Evolutionary conservation across 2,888 invertebrate genomes (phyloP), one percentile per base, ranked within the genome.

Genomic region (Acleris emargana): DNA sequence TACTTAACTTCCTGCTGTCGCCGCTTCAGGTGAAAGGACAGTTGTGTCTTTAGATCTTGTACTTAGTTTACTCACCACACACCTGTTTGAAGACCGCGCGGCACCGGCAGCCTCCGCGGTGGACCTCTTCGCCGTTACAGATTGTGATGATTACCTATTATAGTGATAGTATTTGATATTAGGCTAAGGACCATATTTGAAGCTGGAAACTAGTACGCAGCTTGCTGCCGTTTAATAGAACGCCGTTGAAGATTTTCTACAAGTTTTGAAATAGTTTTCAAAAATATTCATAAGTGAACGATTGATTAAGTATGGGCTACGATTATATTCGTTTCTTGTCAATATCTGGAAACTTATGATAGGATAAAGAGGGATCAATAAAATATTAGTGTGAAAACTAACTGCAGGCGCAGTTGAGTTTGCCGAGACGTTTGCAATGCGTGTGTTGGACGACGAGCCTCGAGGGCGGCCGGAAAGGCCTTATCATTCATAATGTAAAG

Each of bases 311-410:
- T 79, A 79, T 75, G 74, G 75, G 72, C 70, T 79, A 79, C 77
- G 78, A 73, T 77, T 79, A 57, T 61, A 66, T 66, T 77, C 79
- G 76, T 72, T 75, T 78, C 73, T 76, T 81, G 76, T 81, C 80
- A 83, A 80, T 82, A 80, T 80, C 78, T 75, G 76, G 79, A 80
- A 81, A 81, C 70, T 85, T 86, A 88, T 82, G 84, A 83, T 88
- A 87, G 79, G 83, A 79, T 83, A 85, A 86, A 81, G 84, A 80
- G 89, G 90, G 89, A 91, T 86, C 89, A 89, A 88, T 83, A 80
- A 83, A 80, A 67, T 77, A 77, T 74, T 75, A 77, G 73, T 79
- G 32, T 64, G 64, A 64, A 76, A 76, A 74, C 78, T 80, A 77
- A 77, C 76, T 76, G 75, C 74, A 70, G 73, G 72, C 73, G 70